phyloP scores from a whole-genome alignment of 2,888 invertebrate genomes.

The Celastrina argiolus region DNA sequence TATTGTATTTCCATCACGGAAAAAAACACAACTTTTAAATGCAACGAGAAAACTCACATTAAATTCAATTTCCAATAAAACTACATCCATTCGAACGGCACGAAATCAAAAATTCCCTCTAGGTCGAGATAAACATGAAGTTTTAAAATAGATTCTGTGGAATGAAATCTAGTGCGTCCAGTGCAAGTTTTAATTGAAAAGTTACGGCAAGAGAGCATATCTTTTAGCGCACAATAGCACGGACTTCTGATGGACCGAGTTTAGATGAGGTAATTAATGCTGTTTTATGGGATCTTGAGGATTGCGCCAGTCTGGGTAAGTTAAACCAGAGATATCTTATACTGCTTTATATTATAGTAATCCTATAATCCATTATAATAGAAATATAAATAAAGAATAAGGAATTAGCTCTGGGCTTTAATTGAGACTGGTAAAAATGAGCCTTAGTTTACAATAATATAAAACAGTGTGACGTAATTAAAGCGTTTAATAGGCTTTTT shows the following conservation, averaged over 20 bases:
- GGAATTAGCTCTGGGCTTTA: no score
- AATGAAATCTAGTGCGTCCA: constrained; percentile 21
- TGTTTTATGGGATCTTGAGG: background rate
- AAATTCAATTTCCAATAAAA: background rate
- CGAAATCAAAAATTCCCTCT: background rate
- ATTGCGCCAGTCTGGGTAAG: no score
- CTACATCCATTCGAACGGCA: background rate
- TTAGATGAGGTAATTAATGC: constrained; percentile 3
- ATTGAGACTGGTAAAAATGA: no score
- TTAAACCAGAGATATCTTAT: no score
- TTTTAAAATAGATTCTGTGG: background rate
- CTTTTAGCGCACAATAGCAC: constrained; percentile 40
- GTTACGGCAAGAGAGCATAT: constrained; percentile 49
- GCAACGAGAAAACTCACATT: background rate
- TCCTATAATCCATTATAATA: no score
- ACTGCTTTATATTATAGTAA: no score
- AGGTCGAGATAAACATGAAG: constrained; percentile 4
- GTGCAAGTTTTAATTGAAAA: constrained; percentile 54
- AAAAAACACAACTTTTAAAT: background rate
- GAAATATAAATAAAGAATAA: no score
- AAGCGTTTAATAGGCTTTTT: no score
- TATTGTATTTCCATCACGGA: no score
- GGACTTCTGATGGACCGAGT: background rate
- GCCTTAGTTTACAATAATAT: no score
- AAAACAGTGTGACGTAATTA: no score